Conservation (phyloP, 2,888 invertebrate genomes). For the Sycophila texana region DNA sequence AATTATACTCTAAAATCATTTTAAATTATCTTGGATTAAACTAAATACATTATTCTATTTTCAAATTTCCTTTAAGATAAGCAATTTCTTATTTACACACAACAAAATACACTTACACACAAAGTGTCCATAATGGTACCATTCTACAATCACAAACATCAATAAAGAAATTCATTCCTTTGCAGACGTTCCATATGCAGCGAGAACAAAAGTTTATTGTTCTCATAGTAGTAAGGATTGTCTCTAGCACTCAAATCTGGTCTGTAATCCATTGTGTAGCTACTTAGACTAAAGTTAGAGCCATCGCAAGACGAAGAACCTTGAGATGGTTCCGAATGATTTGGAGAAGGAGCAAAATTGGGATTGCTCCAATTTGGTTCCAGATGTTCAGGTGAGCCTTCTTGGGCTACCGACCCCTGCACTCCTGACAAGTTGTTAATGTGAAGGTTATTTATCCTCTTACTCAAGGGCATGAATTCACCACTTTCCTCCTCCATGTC, state of each 20-base stretch:
- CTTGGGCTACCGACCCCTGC: constrained; percentile 63
- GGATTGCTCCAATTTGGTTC: constrained; percentile 68
- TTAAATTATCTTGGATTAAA: too few species aligned
- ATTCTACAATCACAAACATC: constrained; percentile 30
- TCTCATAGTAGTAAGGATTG: constrained; percentile 91
- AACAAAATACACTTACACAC: constrained; percentile 18
- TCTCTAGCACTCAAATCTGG: constrained; percentile 86
- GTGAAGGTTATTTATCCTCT: constrained; percentile 92
- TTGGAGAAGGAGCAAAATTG: constrained; percentile 70
- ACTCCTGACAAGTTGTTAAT: constrained; percentile 79
- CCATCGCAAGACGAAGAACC: constrained; percentile 70
- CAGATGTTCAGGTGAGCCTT: constrained; percentile 64
- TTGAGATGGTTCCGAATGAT: constrained; percentile 71
- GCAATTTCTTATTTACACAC: constrained; percentile 5
- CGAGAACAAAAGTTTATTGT: constrained; percentile 90
- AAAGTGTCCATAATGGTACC: constrained; percentile 11
- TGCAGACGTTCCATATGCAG: constrained; percentile 88
- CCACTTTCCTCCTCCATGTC: constrained; percentile 82
- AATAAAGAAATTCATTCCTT: constrained; percentile 74
- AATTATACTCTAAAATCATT: too few species aligned
- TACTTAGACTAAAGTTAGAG: constrained; percentile 69
- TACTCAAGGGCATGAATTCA: constrained; percentile 92
- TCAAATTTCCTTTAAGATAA: too few species aligned
- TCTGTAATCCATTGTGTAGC: constrained; percentile 78
- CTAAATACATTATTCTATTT: too few species aligned